Percentiles rank a stretch among this genome's conserved stretches.
These are phyloP conservation scores for Pseudoatta argentina DNA, from an alignment of 1,140 invertebrate species.

Conservation along the genomic window DNA sequence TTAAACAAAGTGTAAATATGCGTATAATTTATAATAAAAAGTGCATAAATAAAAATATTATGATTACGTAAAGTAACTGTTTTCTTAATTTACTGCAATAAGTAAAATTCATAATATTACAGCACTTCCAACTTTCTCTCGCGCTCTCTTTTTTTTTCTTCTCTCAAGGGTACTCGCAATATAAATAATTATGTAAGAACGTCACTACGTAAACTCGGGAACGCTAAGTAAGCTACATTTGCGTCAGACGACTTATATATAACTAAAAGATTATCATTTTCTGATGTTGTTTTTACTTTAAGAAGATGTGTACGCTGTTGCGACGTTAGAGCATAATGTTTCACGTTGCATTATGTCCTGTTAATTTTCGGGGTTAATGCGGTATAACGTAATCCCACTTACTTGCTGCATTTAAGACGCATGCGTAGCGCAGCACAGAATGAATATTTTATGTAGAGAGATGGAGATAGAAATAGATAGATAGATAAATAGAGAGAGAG, in stretches of 20 bases:
- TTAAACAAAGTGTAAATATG: neutral
- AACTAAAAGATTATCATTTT: conserved; percentile 45
- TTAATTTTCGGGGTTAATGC: conserved; percentile 58
- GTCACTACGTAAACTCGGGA: neutral
- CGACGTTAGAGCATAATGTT: conserved; percentile 15
- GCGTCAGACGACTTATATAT: neutral
- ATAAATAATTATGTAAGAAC: conserved; percentile 29
- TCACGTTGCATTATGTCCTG: conserved; percentile 45
- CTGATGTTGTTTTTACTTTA: conserved; percentile 44
- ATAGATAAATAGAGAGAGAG: neutral
- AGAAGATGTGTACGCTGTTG: neutral
- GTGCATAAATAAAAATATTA: neutral
- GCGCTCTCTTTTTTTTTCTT: neutral
- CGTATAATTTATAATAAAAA: conserved; percentile 9
- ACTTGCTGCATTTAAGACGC: conserved; percentile 43
- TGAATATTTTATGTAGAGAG: conserved; percentile 21
- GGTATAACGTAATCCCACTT: conserved; percentile 53
- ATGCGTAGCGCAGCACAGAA: neutral
- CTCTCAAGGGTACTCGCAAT: neutral
- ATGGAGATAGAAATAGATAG: too few species aligned
- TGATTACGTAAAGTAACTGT: neutral
- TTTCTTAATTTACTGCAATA: neutral
- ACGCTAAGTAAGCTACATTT: conserved; percentile 1
- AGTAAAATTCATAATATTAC: conserved; percentile 10
- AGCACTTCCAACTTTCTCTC: neutral